These are phyloP conservation scores for Neosilurus mollespiculum DNA, from an alignment of 2,797 vertebrate species.

Conservation along the genomic window DNA sequence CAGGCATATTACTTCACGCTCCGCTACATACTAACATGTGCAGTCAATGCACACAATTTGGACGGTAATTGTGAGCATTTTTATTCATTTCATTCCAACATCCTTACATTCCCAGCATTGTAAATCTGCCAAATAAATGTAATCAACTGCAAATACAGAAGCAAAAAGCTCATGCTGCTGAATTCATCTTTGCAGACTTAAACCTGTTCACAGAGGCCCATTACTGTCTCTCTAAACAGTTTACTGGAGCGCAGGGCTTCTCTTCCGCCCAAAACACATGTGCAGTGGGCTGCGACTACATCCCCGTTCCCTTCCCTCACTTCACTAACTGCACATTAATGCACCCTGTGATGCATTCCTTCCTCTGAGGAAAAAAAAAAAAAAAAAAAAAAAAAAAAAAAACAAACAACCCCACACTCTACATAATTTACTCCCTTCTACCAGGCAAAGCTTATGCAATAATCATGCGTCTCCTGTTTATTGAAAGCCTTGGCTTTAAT, in stretches of 20 bases:
- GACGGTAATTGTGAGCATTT: background rate
- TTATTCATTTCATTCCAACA: slow-evolving; percentile 3
- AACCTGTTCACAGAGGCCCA: slow-evolving; percentile 18
- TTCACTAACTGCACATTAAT: slow-evolving; percentile 58
- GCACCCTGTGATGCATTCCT: slow-evolving; percentile 51
- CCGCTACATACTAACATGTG: no score
- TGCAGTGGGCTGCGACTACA: slow-evolving; percentile 41
- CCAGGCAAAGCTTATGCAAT: slow-evolving; percentile 70
- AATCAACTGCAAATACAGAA: slow-evolving; percentile 4
- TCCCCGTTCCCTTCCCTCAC: slow-evolving; percentile 32
- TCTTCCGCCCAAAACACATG: slow-evolving; percentile 52
- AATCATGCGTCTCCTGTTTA: slow-evolving; percentile 71
- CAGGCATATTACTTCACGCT: no score
- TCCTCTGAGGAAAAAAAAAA: slow-evolving; percentile 35
- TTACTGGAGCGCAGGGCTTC: slow-evolving; percentile 48
- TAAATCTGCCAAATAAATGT: slow-evolving; percentile 14
- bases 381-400: background rate
- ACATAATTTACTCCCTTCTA: slow-evolving; percentile 70
- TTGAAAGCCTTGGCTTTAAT: slow-evolving; percentile 64
- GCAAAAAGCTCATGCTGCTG: background rate
- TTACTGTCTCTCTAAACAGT: slow-evolving; percentile 32
- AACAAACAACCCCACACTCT: slow-evolving; percentile 44
- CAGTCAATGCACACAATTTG: background rate
- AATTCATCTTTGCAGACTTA: slow-evolving; percentile 13
- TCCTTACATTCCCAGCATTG: background rate